Conservation (phyloP, 1,140 invertebrate species). For the Macrobrachium rosenbergii region DNA sequence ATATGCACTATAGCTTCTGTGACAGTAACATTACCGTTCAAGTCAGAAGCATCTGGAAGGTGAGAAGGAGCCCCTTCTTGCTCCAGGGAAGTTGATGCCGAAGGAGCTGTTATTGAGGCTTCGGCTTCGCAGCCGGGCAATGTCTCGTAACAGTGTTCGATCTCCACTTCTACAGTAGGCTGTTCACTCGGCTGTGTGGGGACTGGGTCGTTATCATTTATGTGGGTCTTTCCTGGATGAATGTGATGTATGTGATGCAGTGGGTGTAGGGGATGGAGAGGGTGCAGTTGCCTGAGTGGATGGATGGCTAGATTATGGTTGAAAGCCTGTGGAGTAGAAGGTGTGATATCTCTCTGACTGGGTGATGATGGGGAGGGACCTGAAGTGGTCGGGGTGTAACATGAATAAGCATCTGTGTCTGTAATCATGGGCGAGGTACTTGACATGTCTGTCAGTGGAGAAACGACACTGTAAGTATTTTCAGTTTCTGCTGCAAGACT, state of each 20-base stretch:
- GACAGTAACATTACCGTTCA: constrained; percentile 59
- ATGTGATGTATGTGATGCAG: constrained; percentile 45
- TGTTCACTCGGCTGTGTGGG: constrained; percentile 9
- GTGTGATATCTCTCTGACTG: constrained; percentile 34
- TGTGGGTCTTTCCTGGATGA: constrained; percentile 25
- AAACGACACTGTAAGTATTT: constrained; percentile 65
- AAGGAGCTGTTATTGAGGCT: neutral
- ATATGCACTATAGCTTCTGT: constrained; percentile 56
- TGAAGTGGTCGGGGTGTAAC: constrained; percentile 55
- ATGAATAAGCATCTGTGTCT: constrained; percentile 63
- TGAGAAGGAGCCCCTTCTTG: constrained; percentile 20
- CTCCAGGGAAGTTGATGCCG: neutral
- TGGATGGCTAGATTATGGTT: constrained; percentile 51
- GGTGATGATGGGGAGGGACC: constrained; percentile 45
- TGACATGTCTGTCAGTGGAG: constrained; percentile 60
- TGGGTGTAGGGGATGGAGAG: constrained; percentile 48
- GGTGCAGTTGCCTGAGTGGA: constrained; percentile 45
- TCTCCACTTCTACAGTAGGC: constrained; percentile 29
- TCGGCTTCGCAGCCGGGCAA: constrained; percentile 36
- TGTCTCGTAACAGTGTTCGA: constrained; percentile 57
- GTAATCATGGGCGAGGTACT: constrained; percentile 64
- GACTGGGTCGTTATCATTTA: constrained; percentile 45
- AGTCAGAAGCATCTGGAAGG: constrained; percentile 47
- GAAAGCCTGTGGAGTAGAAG: constrained; percentile 42
- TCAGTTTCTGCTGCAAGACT: constrained; percentile 63